phyloP scores from a whole-genome alignment of 2,888 invertebrate genomes.

The Zaprionus bogoriensis region DNA sequence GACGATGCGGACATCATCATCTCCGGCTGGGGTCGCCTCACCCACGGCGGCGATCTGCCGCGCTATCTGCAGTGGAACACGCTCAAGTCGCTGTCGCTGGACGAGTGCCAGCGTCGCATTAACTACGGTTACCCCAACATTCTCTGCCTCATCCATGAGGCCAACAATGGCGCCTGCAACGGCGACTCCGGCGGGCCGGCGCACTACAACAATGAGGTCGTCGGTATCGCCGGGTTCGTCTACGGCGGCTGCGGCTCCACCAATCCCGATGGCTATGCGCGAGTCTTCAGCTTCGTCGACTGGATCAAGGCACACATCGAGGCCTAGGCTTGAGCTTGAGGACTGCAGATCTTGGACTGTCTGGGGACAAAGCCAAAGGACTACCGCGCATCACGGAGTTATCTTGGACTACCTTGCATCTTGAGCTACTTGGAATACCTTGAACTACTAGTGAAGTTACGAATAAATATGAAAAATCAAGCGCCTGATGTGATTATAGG shows the following conservation, averaged over 20 bases:
- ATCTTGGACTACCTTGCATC: too few species aligned
- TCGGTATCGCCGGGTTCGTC: slow-evolving; percentile 76
- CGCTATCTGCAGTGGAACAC: slow-evolving; percentile 69
- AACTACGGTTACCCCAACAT: slow-evolving; percentile 47
- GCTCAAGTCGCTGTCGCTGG: slow-evolving; percentile 39
- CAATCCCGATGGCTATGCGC: slow-evolving; percentile 79
- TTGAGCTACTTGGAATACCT: too few species aligned
- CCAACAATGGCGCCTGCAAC: slow-evolving; percentile 71
- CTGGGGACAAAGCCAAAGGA: too few species aligned
- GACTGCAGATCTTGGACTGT: too few species aligned
- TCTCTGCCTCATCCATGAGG: slow-evolving; percentile 70
- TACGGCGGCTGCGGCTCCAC: slow-evolving; percentile 59
- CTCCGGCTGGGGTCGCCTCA: slow-evolving; percentile 76
- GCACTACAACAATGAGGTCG: slow-evolving; percentile 63
- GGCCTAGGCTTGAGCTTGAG: too few species aligned
- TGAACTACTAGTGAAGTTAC: too few species aligned
- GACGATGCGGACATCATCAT: slow-evolving; percentile 56
- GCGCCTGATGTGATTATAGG: too few species aligned
- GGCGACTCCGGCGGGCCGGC: slow-evolving; percentile 80
- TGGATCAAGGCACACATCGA: slow-evolving; percentile 70
- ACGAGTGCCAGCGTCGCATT: slow-evolving; percentile 40
- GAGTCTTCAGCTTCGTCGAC: slow-evolving; percentile 57
- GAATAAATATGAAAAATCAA: too few species aligned
- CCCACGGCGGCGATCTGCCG: slow-evolving; percentile 60
- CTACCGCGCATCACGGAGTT: too few species aligned